Evolutionary conservation across 2,888 invertebrate genomes (phyloP).

Genomic region (Pimpla rufipes): DNA sequence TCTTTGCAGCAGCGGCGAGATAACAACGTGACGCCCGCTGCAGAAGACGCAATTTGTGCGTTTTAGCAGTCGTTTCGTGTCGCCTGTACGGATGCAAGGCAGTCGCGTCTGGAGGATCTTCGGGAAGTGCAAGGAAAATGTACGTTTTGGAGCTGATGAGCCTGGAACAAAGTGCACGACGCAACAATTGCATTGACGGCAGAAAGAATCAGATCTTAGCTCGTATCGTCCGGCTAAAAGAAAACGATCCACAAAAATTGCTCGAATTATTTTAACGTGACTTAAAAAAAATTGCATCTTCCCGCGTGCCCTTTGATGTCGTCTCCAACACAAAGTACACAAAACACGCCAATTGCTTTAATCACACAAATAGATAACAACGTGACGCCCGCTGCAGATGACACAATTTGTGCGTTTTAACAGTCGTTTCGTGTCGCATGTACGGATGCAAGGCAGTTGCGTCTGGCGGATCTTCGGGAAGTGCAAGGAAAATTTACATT

Average conservation of each 20-base stretch:
- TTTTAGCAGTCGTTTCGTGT: not conserved
- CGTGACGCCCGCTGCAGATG: not conserved
- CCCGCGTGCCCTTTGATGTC: no score
- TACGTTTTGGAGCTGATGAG: conserved; percentile 24
- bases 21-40: not conserved
- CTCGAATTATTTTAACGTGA: no score
- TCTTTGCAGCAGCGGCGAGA: not conserved
- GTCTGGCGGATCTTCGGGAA: not conserved
- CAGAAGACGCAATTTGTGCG: not conserved
- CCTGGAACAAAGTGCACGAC: conserved; percentile 1
- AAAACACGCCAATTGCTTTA: conserved; percentile 26
- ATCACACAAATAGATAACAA: conserved; percentile 16
- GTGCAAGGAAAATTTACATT: conserved; percentile 31
- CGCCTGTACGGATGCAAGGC: not conserved
- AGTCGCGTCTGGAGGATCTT: not conserved
- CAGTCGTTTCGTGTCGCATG: not conserved
- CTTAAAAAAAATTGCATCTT: no score
- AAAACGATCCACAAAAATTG: no score
- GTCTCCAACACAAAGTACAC: no score
- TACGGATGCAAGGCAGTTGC: not conserved
- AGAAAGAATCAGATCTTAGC: not conserved
- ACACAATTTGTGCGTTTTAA: not conserved
- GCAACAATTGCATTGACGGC: conserved; percentile 38
- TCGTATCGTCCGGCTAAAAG: no score
- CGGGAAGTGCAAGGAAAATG: conserved; percentile 6